Evolutionary conservation across 2,113 vertebrate species (phyloP).

Genomic region (Saccopteryx leptura): DNA sequence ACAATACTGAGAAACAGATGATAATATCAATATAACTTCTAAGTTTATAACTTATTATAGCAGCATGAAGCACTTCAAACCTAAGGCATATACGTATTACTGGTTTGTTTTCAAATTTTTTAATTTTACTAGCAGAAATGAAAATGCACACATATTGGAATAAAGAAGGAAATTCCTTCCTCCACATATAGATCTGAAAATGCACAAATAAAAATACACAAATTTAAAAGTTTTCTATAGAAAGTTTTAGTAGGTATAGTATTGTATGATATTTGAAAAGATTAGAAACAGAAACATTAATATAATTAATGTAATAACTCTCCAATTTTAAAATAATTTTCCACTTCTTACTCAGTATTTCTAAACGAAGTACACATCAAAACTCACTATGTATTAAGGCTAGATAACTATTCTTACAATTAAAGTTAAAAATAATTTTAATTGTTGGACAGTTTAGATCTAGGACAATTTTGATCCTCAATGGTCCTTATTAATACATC

Average conservation of each 20-base stretch:
- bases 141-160: neutral
- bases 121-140: neutral
- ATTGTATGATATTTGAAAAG: neutral
- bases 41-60: neutral
- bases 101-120: neutral
- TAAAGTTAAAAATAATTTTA: slow-evolving; percentile 28
- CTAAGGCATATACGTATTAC: neutral
- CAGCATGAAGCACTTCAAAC: neutral
- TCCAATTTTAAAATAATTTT: slow-evolving; percentile 4
- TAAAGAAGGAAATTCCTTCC: neutral
- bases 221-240: neutral
- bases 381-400: neutral
- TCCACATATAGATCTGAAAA: neutral
- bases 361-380: neutral
- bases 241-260: neutral
- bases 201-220: neutral
- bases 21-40: neutral
- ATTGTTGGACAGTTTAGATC: neutral
- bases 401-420: neutral
- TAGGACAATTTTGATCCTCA: neutral
- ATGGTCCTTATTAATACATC: neutral
- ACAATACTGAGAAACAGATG: neutral
- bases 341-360: neutral
- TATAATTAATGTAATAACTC: neutral
- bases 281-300: neutral